Evolutionary conservation across 1,140 invertebrate species (phyloP).

Genomic region (Palaemon carinicauda): DNA sequence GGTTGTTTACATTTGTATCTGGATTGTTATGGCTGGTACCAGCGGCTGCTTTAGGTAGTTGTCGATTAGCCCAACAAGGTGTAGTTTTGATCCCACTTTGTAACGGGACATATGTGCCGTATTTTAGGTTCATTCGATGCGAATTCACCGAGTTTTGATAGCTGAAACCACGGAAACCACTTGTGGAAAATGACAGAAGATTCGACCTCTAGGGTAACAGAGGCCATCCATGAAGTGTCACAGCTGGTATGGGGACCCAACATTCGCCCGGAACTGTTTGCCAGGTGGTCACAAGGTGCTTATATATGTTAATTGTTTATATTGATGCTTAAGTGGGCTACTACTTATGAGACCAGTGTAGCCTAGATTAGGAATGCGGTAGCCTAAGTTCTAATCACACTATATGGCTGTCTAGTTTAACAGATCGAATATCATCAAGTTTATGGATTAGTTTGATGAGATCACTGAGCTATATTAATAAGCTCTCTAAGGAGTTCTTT

Average conservation of each 20-base stretch:
- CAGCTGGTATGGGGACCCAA: slow-evolving; percentile 40
- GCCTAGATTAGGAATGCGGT: background rate
- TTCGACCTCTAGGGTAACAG: background rate
- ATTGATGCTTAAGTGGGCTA: background rate
- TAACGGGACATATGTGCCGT: too few relatives aligned
- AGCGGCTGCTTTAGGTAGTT: too few relatives aligned
- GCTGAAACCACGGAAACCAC: too few relatives aligned
- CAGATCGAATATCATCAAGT: too few relatives aligned
- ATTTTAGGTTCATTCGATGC: background rate
- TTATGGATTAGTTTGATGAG: background rate
- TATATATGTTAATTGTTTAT: background rate
- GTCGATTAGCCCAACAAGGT: too few relatives aligned
- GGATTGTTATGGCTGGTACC: too few relatives aligned
- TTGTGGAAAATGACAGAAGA: slow-evolving; percentile 28
- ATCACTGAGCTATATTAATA: background rate
- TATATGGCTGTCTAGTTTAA: background rate
- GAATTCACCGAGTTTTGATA: background rate
- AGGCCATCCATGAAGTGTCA: slow-evolving; percentile 24
- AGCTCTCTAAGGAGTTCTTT: too few relatives aligned
- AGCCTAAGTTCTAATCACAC: too few relatives aligned
- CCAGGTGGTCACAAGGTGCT: slow-evolving; percentile 45
- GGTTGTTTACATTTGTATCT: too few relatives aligned
- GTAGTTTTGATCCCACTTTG: too few relatives aligned
- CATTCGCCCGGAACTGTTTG: slow-evolving; percentile 32
- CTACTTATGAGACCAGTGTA: background rate